These are phyloP conservation scores for Gymnorhina tibicen DNA, from an alignment of 2,113 vertebrate genomes.

Conservation along the genomic window DNA sequence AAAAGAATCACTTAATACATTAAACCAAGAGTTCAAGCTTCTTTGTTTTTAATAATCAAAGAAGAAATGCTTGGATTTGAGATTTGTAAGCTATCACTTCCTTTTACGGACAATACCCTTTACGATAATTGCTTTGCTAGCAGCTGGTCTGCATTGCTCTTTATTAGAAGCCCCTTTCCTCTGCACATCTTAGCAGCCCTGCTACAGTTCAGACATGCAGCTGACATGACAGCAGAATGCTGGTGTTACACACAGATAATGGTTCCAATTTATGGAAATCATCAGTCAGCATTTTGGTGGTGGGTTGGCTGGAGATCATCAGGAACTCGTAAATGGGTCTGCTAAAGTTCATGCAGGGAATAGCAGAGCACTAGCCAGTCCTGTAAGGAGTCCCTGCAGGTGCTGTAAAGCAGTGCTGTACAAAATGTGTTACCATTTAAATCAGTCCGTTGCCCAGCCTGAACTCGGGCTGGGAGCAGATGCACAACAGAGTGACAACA, in stretches of 20 bases:
- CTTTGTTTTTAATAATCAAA: constrained; percentile 3
- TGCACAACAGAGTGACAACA: accelerated
- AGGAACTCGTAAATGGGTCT: neutral
- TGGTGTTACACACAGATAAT: neutral
- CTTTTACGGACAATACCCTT: neutral
- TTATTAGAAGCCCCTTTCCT: neutral
- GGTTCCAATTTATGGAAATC: neutral
- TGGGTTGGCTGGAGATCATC: neutral
- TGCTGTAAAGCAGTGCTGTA: neutral
- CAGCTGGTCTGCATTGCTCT: neutral
- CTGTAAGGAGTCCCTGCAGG: neutral
- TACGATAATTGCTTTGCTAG: neutral
- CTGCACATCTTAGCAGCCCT: neutral
- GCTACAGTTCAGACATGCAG: neutral
- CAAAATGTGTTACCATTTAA: neutral
- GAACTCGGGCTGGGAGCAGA: accelerated
- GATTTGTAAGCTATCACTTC: neutral
- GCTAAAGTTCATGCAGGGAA: accelerated
- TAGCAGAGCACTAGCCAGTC: neutral
- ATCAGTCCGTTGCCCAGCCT: neutral
- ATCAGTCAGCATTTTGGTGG: too few species aligned
- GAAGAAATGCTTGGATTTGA: neutral
- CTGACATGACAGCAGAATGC: neutral
- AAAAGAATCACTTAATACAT: neutral
- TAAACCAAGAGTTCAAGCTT: neutral